phyloP scores from a whole-genome alignment of 2,113 vertebrate genomes.

The Oncorhynchus kisutch region DNA sequence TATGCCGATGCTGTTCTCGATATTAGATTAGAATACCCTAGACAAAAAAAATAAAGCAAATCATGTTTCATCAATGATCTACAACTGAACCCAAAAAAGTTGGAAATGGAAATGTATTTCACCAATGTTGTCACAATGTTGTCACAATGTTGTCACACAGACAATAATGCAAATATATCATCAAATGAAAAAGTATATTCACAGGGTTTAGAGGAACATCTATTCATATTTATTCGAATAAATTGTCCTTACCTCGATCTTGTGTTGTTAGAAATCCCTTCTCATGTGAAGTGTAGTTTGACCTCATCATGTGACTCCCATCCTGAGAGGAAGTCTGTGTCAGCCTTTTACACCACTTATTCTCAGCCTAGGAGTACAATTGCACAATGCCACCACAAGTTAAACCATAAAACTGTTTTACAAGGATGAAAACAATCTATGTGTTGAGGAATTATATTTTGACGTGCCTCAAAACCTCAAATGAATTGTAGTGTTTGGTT shows the following conservation, averaged over 20 bases:
- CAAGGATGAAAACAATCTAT: slow-evolving; percentile 35
- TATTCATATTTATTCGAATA: background rate
- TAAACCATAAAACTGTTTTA: slow-evolving; percentile 38
- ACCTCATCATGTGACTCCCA: slow-evolving; percentile 67
- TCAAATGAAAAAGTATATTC: too few species aligned
- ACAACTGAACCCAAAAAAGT: background rate
- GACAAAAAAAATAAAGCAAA: too few species aligned
- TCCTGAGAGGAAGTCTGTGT: slow-evolving; percentile 68
- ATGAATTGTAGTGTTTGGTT: slow-evolving; percentile 28
- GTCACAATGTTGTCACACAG: background rate
- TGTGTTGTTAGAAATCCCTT: slow-evolving; percentile 22
- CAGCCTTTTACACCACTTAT: slow-evolving; percentile 60
- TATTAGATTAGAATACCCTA: background rate
- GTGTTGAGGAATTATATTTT: slow-evolving; percentile 18
- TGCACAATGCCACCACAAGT: slow-evolving; percentile 41
- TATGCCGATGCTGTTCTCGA: too few species aligned
- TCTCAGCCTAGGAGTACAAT: slow-evolving; percentile 53
- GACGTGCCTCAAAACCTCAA: slow-evolving; percentile 7
- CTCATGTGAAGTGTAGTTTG: slow-evolving; percentile 51
- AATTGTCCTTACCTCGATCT: slow-evolving; percentile 40
- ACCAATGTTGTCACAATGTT: background rate
- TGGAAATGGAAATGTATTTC: background rate
- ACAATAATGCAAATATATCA: background rate
- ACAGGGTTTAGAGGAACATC: too few species aligned
- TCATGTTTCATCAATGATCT: background rate